Conservation (phyloP, 2,113 vertebrate species). For the Pao palembangensis region DNA sequence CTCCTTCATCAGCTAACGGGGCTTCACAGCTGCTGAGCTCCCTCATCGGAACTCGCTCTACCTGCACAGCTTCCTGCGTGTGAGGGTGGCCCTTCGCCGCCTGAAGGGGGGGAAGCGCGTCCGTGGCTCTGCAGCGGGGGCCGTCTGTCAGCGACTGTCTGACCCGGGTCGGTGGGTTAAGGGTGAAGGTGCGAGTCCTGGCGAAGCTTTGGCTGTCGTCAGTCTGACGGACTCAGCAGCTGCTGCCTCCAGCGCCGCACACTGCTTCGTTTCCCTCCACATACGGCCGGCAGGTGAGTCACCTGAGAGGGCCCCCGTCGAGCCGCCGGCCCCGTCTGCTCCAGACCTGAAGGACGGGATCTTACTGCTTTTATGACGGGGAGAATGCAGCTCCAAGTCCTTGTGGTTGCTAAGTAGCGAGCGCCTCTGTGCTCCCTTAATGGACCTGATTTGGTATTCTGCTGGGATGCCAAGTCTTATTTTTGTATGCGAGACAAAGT, state of each 20-base stretch:
- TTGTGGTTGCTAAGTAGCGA: slow-evolving; percentile 96
- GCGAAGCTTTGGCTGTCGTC: no score
- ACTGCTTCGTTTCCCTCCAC: no score
- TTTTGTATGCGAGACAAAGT: slow-evolving; percentile 99
- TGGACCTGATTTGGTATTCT: slow-evolving; percentile 98
- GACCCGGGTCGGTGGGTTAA: no score
- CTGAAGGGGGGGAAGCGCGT: not conserved
- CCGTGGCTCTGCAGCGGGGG: no score
- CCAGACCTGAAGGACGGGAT: not conserved
- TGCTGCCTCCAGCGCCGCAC: no score
- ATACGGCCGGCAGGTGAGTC: no score
- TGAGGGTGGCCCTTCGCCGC: slow-evolving; percentile 24
- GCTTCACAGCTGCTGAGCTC: slow-evolving; percentile 42
- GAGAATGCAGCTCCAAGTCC: slow-evolving; percentile 85
- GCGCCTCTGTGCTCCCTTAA: slow-evolving; percentile 89
- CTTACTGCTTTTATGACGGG: slow-evolving; percentile 78
- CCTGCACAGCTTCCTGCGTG: slow-evolving; percentile 38
- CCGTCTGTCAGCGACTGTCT: no score
- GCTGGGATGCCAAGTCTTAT: slow-evolving; percentile 89
- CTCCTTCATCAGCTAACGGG: slow-evolving; percentile 39
- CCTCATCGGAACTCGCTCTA: slow-evolving; percentile 45
- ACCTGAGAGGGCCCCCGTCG: no score
- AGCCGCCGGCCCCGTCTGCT: no score
- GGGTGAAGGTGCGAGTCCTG: no score
- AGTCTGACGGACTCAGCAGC: no score